Evolutionary conservation across 2,888 invertebrate species (phyloP).

Genomic region (Allophyes oxyacanthae): DNA sequence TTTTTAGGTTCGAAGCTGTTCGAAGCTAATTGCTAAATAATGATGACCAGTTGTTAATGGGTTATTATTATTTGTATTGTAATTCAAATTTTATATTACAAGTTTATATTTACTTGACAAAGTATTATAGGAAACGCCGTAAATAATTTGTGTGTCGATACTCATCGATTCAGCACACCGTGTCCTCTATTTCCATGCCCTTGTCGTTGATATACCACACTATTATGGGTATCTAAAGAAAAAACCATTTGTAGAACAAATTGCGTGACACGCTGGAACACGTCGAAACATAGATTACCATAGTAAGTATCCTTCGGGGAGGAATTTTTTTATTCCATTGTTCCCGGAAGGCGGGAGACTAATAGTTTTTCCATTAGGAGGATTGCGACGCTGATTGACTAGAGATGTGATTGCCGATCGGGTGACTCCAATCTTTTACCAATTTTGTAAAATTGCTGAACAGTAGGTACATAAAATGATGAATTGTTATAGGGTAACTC

Average conservation of each 20-base stretch:
- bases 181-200: constrained; percentile 5
- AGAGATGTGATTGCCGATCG: constrained; percentile 51
- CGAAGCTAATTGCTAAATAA: no score
- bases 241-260: constrained; percentile 69
- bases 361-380: constrained; percentile 75
- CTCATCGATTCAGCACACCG: constrained; percentile 21
- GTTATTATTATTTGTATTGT: no score
- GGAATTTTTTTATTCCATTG: constrained; percentile 63
- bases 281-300: constrained; percentile 69
- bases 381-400: constrained; percentile 65
- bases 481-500: no score
- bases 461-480: constrained; percentile 15
- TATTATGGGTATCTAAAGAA: constrained; percentile 27
- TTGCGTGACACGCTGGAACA: constrained; percentile 63
- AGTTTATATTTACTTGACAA: no score
- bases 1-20: no score
- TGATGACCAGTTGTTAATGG: no score
- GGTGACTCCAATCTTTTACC: constrained; percentile 36
- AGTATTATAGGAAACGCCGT: not conserved
- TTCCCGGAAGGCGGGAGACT: constrained; percentile 62
- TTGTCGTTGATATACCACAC: constrained; percentile 11
- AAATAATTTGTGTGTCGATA: constrained; percentile 18
- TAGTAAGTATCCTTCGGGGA: constrained; percentile 50
- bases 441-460: constrained; percentile 38
- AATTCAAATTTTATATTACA: no score